Evolutionary conservation across 2,113 vertebrate species (phyloP), one percentile per base, ranked within the genome.

Genomic region (Nycticebus coucang): DNA sequence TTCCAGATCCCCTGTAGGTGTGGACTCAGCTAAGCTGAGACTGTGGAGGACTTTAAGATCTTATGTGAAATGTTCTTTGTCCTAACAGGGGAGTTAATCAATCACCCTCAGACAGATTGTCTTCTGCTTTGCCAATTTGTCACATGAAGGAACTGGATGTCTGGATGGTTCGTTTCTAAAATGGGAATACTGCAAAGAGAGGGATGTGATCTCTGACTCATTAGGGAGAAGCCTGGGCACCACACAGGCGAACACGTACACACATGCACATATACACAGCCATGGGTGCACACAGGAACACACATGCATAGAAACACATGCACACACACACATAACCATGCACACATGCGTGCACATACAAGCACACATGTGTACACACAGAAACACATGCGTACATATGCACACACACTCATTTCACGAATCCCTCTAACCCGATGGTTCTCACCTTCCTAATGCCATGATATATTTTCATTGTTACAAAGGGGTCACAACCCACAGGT

Each of bases 121-220:
- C 86, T 72, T 30, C 66, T 33, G 21, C 82, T 75, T 87, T 45
- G 33, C 88, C 72, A 22, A 14, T 37, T 14, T 93, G 88, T 33
- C 80, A 74, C 55, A 41, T 50, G 72, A 6, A 22, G 59, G 71
- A 79, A 79, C 74, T 50, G 15, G 57, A 79, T 35, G 35, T 85
- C 50, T 35, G 13, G 19, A 78, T 26, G 78, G 82, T 28, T 19
- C 11, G 10, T 64, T 85, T 96, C 82, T 75, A n/a, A 94, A 80
- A 79, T 13, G 17, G 72, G 37, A 89, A 88, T 41, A 30, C 9
- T 57, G 22, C 33, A 37, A 60, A 81, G 69, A 55, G 37, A 77
- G 30, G 64, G 50, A 62, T 6, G 57, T 55, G 30, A 0, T 45
- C 14, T 62, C 41, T 77, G 45, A 68, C 60, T 50, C 8, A 62